phyloP scores from a whole-genome alignment of 2,797 vertebrate genomes.

The Lagodon rhomboides region DNA sequence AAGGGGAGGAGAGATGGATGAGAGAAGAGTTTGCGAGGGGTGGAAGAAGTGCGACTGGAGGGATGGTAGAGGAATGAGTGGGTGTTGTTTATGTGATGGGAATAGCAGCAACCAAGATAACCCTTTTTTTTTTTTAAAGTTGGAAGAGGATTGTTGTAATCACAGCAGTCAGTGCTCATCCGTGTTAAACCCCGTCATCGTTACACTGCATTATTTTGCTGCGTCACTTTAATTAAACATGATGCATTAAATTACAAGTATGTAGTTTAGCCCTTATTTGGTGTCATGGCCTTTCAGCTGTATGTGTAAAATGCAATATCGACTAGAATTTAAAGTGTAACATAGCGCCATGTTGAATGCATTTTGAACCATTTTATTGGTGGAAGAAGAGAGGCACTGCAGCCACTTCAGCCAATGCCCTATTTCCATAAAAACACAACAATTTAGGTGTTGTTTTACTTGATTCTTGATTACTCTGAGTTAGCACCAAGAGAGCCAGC shows the following conservation, averaged over 20 bases:
- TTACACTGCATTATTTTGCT: slow-evolving; percentile 16
- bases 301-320: neutral
- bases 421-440: slow-evolving; percentile 24
- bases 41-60: slow-evolving; percentile 15
- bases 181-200: slow-evolving; percentile 24
- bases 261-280: neutral
- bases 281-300: slow-evolving; percentile 1
- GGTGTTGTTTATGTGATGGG: slow-evolving; percentile 22
- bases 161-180: slow-evolving; percentile 22
- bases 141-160: slow-evolving; percentile 26
- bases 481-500: neutral
- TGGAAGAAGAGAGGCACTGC: neutral
- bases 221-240: slow-evolving; percentile 4
- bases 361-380: neutral
- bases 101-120: slow-evolving; percentile 32
- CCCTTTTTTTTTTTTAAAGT: slow-evolving; percentile 9
- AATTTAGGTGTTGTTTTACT: slow-evolving; percentile 12
- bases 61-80: slow-evolving; percentile 13
- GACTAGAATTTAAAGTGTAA: neutral
- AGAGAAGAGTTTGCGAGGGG: slow-evolving; percentile 36
- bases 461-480: slow-evolving; percentile 12
- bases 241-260: slow-evolving; percentile 13
- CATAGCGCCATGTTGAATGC: neutral
- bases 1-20: slow-evolving; percentile 40
- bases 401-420: slow-evolving; percentile 7